A percentile compares a stretch with the other conserved stretches of the same genome.
Evolutionary conservation across 1,140 invertebrate genomes (phyloP).

Genomic region (Bombus soroeensis): DNA sequence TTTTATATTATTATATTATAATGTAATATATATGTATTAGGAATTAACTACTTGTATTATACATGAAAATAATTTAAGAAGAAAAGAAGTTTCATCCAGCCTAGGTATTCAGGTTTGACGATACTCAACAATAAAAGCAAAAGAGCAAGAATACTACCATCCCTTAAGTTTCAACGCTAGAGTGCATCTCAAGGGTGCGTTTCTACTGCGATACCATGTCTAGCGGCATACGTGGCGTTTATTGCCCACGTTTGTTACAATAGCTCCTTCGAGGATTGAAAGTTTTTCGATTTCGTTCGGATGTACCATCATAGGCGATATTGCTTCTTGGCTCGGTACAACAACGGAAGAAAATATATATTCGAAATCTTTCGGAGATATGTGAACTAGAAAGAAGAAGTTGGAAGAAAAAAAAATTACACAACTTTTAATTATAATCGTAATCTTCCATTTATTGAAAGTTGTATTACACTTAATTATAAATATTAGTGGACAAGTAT

Average conservation of each 20-base stretch:
- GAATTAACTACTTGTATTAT: no score
- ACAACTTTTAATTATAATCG: no score
- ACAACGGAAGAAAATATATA: slow-evolving; percentile 39
- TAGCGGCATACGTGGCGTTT: slow-evolving; percentile 41
- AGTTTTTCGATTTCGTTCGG: slow-evolving; percentile 67
- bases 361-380: slow-evolving; percentile 32
- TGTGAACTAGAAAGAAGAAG: slow-evolving; percentile 15
- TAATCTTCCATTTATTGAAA: no score
- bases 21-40: no score
- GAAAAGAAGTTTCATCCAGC: not conserved
- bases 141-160: not conserved
- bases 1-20: no score
- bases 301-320: slow-evolving; percentile 53
- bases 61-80: not conserved
- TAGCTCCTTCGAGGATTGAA: slow-evolving; percentile 63
- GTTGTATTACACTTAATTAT: no score
- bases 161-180: slow-evolving; percentile 5
- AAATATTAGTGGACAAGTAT: no score
- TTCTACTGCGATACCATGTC: slow-evolving; percentile 56
- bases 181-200: slow-evolving; percentile 51
- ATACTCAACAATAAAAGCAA: not conserved
- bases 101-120: not conserved
- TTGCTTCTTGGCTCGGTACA: slow-evolving; percentile 42
- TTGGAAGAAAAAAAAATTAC: slow-evolving; percentile 13
- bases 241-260: slow-evolving; percentile 64